Conservation (phyloP, 2,888 invertebrate genomes). For the Noctua comes region DNA sequence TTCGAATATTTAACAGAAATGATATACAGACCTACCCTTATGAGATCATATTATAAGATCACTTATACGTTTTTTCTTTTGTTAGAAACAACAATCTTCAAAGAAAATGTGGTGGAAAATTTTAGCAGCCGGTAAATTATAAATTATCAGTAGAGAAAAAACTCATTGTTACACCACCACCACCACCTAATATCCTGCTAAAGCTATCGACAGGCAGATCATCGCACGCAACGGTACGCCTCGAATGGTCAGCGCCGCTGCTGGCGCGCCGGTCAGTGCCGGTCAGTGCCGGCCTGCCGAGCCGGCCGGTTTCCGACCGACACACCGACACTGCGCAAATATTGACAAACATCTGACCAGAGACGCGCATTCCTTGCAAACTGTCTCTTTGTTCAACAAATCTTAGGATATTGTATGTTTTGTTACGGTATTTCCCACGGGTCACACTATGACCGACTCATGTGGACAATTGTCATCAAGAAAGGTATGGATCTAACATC, state of each 20-base stretch:
- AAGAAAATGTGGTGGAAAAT: background rate
- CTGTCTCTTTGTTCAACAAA: constrained; percentile 26
- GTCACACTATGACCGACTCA: background rate
- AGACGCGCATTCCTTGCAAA: constrained; percentile 44
- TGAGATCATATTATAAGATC: background rate
- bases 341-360: constrained; percentile 45
- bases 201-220: constrained; percentile 31
- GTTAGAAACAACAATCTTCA: background rate
- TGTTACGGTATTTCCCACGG: constrained; percentile 9
- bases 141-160: too few species aligned
- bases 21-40: background rate
- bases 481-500: background rate
- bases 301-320: constrained; percentile 7
- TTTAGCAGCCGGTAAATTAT: background rate
- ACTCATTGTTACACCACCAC: background rate
- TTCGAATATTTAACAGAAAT: background rate
- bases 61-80: background rate
- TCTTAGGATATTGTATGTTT: constrained; percentile 6
- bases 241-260: background rate
- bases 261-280: constrained; percentile 5
- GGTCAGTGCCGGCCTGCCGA: constrained; percentile 4
- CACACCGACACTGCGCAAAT: constrained; percentile 31
- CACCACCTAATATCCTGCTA: background rate
- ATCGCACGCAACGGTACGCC: constrained; percentile 47
- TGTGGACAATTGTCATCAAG: background rate